Conservation (phyloP, 2,113 vertebrate genomes). For the Misgurnus anguillicaudatus region DNA sequence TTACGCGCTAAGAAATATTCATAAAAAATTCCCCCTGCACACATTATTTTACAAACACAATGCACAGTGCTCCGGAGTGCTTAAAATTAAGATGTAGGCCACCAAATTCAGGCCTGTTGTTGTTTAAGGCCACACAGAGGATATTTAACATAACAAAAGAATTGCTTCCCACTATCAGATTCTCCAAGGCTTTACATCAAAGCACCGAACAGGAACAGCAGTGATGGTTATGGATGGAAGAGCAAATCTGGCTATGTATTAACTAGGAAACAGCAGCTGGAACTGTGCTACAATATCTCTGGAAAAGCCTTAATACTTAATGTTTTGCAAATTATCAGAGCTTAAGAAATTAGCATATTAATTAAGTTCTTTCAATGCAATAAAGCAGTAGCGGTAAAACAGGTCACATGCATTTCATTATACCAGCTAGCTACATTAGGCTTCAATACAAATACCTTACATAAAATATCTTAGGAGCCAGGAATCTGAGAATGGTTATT, state of each 20-base stretch:
- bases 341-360: slow-evolving; percentile 48
- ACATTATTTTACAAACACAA: slow-evolving; percentile 14
- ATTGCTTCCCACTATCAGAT: slow-evolving; percentile 37
- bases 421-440: background rate
- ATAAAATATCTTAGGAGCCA: background rate
- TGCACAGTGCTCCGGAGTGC: background rate
- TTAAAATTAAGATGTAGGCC: slow-evolving; percentile 29
- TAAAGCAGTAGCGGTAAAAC: slow-evolving; percentile 38
- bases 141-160: slow-evolving; percentile 43
- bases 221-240: slow-evolving; percentile 31
- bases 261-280: slow-evolving; percentile 14
- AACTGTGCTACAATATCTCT: slow-evolving; percentile 34
- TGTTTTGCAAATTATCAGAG: slow-evolving; percentile 42
- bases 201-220: slow-evolving; percentile 36
- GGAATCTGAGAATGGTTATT: background rate
- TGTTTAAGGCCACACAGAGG: slow-evolving; percentile 32
- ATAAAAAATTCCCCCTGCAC: background rate
- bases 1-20: background rate
- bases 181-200: slow-evolving; percentile 47
- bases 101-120: background rate
- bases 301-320: slow-evolving; percentile 27
- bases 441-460: slow-evolving; percentile 10
- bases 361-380: slow-evolving; percentile 38
- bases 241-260: slow-evolving; percentile 24
- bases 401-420: slow-evolving; percentile 29